A percentile compares a stretch with the other conserved stretches of the same genome.
Conservation (phyloP, 92 coral and sea anemone genomes). For the Siderastrea siderea region DNA sequence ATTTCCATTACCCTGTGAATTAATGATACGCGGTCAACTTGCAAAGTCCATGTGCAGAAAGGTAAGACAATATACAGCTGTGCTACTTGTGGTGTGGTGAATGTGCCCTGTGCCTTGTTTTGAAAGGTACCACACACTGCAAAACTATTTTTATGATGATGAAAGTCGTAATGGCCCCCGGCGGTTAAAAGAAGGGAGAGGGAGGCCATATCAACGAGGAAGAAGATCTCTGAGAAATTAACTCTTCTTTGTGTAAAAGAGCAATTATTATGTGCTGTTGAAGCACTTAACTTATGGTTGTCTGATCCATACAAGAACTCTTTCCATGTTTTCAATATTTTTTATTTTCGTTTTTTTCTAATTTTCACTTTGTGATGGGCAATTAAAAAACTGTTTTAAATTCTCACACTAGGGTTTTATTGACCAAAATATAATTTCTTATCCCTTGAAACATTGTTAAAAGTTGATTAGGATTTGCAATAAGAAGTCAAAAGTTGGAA, state of each 20-base stretch:
- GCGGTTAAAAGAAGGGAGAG: conserved; percentile 19
- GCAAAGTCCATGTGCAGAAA: conserved; percentile 56
- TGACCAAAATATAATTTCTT: neutral
- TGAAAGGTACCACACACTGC: conserved; percentile 45
- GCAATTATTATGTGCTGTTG: neutral
- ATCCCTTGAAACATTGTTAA: neutral
- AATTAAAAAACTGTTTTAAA: conserved; percentile 20
- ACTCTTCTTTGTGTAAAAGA: neutral
- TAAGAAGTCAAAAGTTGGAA: conserved; percentile 20
- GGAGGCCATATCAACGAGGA: conserved; percentile 45
- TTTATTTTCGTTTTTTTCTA: neutral
- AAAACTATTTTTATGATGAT: conserved; percentile 35
- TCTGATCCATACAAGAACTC: neutral
- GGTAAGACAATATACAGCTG: conserved; percentile 49
- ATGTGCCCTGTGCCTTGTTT: conserved; percentile 59
- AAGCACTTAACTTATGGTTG: neutral
- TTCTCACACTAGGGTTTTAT: neutral
- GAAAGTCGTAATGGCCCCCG: conserved; percentile 27
- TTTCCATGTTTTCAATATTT: conserved; percentile 6
- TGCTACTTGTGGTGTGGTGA: conserved; percentile 54
- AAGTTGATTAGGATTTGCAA: neutral
- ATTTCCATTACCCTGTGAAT: conserved; percentile 50
- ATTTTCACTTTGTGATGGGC: conserved; percentile 11
- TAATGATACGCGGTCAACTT: conserved; percentile 42
- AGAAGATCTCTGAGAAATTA: conserved; percentile 35